Evolutionary conservation across 2,113 vertebrate genomes (phyloP).

Genomic region (Lates calcarifer): DNA sequence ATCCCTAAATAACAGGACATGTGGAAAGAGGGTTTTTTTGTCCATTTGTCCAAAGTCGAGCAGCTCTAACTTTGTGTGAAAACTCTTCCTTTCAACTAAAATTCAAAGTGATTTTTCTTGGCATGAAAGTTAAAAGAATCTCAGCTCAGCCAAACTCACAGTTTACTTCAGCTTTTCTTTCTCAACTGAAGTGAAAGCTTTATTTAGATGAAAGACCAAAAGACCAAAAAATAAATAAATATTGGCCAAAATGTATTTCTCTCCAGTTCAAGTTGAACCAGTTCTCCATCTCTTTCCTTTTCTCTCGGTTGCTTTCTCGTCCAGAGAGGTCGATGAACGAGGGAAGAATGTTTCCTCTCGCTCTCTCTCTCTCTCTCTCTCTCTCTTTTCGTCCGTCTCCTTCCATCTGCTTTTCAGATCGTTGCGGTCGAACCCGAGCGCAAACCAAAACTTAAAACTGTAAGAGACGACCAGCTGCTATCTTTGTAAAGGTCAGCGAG

Average conservation of each 20-base stretch:
- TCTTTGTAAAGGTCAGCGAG: slow-evolving; percentile 57
- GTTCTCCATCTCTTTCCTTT: background rate
- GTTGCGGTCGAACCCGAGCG: slow-evolving; percentile 16
- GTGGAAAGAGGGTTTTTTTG: background rate
- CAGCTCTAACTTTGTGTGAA: slow-evolving; percentile 49
- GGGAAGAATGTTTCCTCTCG: background rate
- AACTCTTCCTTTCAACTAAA: slow-evolving; percentile 52
- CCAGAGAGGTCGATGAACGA: slow-evolving; percentile 49
- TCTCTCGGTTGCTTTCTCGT: background rate
- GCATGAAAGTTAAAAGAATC: slow-evolving; percentile 35
- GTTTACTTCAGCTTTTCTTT: slow-evolving; percentile 41
- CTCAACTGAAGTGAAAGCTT: slow-evolving; percentile 38
- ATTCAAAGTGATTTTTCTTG: slow-evolving; percentile 68
- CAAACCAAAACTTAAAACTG: slow-evolving; percentile 36
- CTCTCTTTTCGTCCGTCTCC: background rate
- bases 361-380: no score
- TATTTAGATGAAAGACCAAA: slow-evolving; percentile 51
- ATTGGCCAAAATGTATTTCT: slow-evolving; percentile 54
- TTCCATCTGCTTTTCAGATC: slow-evolving; percentile 67
- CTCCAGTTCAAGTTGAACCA: slow-evolving; percentile 10
- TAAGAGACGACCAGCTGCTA: slow-evolving; percentile 64
- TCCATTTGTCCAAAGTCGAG: slow-evolving; percentile 29
- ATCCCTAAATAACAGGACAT: slow-evolving; percentile 35
- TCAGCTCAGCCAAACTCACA: slow-evolving; percentile 49
- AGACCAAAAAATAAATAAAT: slow-evolving; percentile 21